These are phyloP conservation scores for Pempheris klunzingeri DNA, from an alignment of 2,797 vertebrate genomes.

Conservation along the genomic window DNA sequence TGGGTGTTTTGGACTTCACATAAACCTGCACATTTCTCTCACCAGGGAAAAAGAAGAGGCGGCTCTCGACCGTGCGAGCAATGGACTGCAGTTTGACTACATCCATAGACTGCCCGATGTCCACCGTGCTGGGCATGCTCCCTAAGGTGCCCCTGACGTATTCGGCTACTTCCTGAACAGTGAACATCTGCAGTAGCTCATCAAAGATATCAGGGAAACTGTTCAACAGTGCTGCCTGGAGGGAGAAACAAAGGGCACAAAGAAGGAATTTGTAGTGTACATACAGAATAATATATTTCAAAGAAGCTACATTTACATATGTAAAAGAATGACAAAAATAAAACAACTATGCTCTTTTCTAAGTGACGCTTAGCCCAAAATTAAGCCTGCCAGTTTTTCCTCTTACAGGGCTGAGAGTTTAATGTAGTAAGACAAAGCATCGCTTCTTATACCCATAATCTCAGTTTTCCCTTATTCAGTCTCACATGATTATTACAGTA, in stretches of 20 bases:
- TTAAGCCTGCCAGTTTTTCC: background rate
- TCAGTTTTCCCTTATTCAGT: background rate
- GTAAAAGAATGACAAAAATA: slow-evolving; percentile 7
- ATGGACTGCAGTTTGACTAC: slow-evolving; percentile 99
- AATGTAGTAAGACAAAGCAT: background rate
- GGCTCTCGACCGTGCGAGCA: slow-evolving; percentile 96
- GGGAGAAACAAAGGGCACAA: slow-evolving; percentile 20
- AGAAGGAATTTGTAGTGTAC: slow-evolving; percentile 8
- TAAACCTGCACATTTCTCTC: slow-evolving; percentile 41
- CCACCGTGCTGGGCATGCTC: slow-evolving; percentile 98
- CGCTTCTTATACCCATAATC: background rate
- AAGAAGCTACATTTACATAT: background rate
- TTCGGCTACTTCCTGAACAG: slow-evolving; percentile 97
- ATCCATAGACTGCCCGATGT: slow-evolving; percentile 99
- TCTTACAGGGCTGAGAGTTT: background rate
- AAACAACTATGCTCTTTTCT: background rate
- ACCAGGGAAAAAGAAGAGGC: slow-evolving; percentile 98
- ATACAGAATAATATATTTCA: background rate
- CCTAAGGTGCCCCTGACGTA: slow-evolving; percentile 97
- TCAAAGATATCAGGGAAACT: slow-evolving; percentile 99
- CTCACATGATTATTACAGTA: background rate
- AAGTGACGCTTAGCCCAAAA: background rate
- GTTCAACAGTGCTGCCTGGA: slow-evolving; percentile 95
- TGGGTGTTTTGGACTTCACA: background rate
- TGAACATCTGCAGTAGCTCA: slow-evolving; percentile 99